A percentile compares a stretch with the other conserved stretches of the same genome.
Conservation (phyloP, 2,113 vertebrate species). For the Prunella himalayana region DNA sequence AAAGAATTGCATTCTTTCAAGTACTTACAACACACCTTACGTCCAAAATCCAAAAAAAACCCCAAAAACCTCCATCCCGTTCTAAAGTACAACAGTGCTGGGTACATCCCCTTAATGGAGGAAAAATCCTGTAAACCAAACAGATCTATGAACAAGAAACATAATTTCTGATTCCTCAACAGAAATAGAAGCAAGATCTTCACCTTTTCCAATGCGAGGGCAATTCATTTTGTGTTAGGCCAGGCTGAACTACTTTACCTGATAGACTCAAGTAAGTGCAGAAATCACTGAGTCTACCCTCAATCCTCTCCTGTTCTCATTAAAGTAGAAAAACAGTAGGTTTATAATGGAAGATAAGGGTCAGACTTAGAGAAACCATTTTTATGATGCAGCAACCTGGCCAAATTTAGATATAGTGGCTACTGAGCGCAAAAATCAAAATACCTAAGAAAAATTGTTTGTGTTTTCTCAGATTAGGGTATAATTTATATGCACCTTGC, state of each 20-base stretch:
- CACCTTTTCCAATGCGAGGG: fast-evolving
- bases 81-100: not conserved
- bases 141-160: not conserved
- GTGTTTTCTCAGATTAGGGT: too few relatives aligned
- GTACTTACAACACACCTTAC: not conserved
- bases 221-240: not conserved
- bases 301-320: not conserved
- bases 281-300: not conserved
- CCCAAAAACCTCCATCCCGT: fast-evolving
- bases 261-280: not conserved
- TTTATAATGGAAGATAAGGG: not conserved
- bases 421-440: not conserved
- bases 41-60: not conserved
- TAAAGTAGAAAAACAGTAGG: not conserved
- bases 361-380: not conserved
- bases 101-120: not conserved
- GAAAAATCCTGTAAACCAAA: not conserved
- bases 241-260: not conserved
- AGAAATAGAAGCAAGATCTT: not conserved
- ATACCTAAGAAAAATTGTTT: not conserved
- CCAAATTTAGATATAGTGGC: not conserved
- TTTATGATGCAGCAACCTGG: not conserved
- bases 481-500: not conserved
- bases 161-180: not conserved
- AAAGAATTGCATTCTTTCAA: not conserved